Evolutionary conservation across 1,140 invertebrate species (phyloP), one percentile per base, ranked within the genome.

Genomic region (Scaptomyza montana): DNA sequence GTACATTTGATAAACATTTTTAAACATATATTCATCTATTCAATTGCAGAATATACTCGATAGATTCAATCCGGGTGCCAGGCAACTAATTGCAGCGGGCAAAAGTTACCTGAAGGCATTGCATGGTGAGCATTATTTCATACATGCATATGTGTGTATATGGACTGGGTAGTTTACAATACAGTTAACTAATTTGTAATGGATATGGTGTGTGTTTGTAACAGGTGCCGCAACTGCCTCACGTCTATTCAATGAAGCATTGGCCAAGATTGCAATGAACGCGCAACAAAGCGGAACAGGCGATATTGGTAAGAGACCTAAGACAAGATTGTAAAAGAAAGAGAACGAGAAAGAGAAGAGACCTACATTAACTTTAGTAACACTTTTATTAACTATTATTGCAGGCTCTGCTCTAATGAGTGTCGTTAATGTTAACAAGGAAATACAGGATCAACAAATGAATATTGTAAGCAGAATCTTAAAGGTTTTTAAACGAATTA

Each of bases 21-120:
- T 33, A 33, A 6, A 33, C 30, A 6, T 25, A 43, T 46, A 46
- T 39, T 13, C 19, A 45, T 46, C 41, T 25, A 33, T 74, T 39
- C 55, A 66, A 96, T 77, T 89, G 67, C 95, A 98, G 97, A 98
- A 98, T 92, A 98, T 98, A 92, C 93, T 98, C 94, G 97, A 98
- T 91, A 97, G 98, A 93, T 98, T 98, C 93, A 98, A 98, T 93
- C 97, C 97, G 36, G 96, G 96, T 77, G 97, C 97, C 6, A 94
- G 97, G 81, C 97, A 98, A 93, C 95, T 98, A 94, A 98, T 98
- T 92, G 97, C 96, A 71, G 96, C 97, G 70, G 97, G 97, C 57
- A 98, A 98, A 93, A 96, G 97, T 19, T 98, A 98, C 92, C 93
- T 98, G 60, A 98, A 98, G 93, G 96, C 97, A 72, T 94, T 98